Evolutionary conservation across 2,797 vertebrate genomes (phyloP), one percentile per base, ranked within the genome.

Genomic region (Perodicticus potto): DNA sequence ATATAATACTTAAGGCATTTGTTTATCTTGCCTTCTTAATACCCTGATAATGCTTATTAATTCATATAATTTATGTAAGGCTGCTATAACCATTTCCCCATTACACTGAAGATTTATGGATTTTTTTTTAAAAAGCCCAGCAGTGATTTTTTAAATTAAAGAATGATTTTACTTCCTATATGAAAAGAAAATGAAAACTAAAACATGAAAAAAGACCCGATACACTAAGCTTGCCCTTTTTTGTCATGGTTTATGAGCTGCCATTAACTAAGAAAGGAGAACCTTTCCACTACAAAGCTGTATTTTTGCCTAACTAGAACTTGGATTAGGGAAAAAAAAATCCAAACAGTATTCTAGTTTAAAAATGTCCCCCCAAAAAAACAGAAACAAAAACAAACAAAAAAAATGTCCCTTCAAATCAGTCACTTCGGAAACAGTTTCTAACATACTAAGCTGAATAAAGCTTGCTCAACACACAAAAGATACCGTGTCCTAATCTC

Each of bases 1-100:
- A 98, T 98, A 98, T 97, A 98, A 97, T 98, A 97, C 97, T 98
- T 97, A 97, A 97, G 97, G 97, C 97, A 97, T 98, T 98, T 98
- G 97, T 97, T 97, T 98, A 98, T 92, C 91, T 97, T 97, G 97
- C 95, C 89, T 98, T 98, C 86, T 98, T 97, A 97, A 96, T 97
- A 96, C 86, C 96, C 86, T 97, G 83, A 95, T 96, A 94, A 77
- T 95, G 82, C 96, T 95, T 89, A 69, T 94, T 86, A 83, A 74
- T 91, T 95, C 45, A 94, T 27, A 32, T 72, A 92, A 96, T 83
- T 86, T 91, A 89, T 37, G 14, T 63, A 78, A 95, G 72, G 82
- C 86, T 93, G 88, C 86, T 85, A n/a, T 94, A 94, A 65, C 82
- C 74, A 83, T 94, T 95, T 91, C n/a, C 57, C 13, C 34, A 89